Evolutionary conservation across 1,140 invertebrate species (phyloP).

Genomic region (Neodiprion fabricii): DNA sequence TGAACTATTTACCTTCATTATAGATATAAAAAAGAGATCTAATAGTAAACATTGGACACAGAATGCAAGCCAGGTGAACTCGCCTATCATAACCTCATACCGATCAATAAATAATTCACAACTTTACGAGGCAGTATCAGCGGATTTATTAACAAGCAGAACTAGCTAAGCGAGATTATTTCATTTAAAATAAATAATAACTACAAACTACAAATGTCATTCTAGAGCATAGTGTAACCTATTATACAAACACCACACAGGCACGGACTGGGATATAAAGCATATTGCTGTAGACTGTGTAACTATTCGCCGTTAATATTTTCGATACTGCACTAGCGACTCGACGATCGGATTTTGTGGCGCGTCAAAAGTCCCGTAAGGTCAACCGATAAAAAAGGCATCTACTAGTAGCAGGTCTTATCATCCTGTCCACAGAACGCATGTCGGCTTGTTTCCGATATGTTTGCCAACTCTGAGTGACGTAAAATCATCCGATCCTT

Average conservation of each 20-base stretch:
- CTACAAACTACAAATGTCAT: slow-evolving; percentile 54
- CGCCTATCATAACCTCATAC: slow-evolving; percentile 51
- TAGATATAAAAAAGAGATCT: slow-evolving; percentile 23
- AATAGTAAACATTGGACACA: slow-evolving; percentile 39
- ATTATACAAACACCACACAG: slow-evolving; percentile 56
- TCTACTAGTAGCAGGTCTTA: not conserved
- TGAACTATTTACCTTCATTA: slow-evolving; percentile 34
- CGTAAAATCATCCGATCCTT: slow-evolving; percentile 52
- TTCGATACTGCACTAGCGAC: not conserved
- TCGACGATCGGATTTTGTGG: not conserved
- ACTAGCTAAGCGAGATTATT: slow-evolving; percentile 32
- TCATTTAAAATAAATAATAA: slow-evolving; percentile 38
- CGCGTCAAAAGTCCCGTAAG: too few species aligned
- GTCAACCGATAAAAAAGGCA: too few species aligned
- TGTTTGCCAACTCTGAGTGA: slow-evolving; percentile 22
- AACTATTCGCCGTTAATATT: not conserved
- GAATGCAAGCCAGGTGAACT: slow-evolving; percentile 37
- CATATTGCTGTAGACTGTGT: slow-evolving; percentile 32
- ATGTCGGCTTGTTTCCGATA: not conserved
- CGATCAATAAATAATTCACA: slow-evolving; percentile 35
- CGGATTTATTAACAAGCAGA: slow-evolving; percentile 27
- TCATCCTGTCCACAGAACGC: not conserved
- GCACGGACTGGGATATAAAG: slow-evolving; percentile 45
- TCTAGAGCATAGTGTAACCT: slow-evolving; percentile 55
- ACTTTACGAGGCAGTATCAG: slow-evolving; percentile 17